phyloP scores from a whole-genome alignment of 2,888 invertebrate genomes.

The Pristionchus entomophagus region DNA sequence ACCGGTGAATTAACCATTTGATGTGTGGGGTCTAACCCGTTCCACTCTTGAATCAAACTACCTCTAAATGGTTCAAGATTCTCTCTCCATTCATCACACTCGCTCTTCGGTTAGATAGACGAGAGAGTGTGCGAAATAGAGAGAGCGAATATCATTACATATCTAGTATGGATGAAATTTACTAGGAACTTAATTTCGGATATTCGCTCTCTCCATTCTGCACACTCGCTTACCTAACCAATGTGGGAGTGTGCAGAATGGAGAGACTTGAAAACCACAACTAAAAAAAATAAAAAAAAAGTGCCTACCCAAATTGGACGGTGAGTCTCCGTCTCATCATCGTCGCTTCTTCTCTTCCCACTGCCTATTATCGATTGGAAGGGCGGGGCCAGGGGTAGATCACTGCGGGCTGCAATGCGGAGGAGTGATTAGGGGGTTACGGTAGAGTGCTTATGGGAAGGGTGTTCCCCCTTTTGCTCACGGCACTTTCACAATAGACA shows the following conservation, averaged over 20 bases:
- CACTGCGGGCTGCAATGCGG: neutral
- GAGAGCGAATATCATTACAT: too few species aligned
- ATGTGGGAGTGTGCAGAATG: too few species aligned
- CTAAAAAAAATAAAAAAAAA: too few species aligned
- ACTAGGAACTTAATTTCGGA: neutral
- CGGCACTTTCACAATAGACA: neutral
- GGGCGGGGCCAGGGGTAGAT: neutral
- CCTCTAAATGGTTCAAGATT: neutral
- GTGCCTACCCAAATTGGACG: constrained; percentile 41
- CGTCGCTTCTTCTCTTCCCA: neutral
- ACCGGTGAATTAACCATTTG: neutral
- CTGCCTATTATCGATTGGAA: constrained; percentile 37
- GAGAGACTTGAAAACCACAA: too few species aligned
- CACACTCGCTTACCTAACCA: too few species aligned
- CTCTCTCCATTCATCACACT: too few species aligned
- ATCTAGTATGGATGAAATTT: neutral
- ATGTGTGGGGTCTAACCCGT: neutral
- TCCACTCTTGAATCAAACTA: constrained; percentile 8
- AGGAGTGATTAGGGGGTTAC: neutral
- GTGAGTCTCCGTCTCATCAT: constrained; percentile 45
- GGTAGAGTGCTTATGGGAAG: neutral
- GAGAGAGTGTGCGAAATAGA: too few species aligned
- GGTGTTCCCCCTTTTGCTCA: neutral
- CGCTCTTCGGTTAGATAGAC: too few species aligned
- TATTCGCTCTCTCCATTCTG: too few species aligned